phyloP scores from a whole-genome alignment of 1,140 invertebrate genomes.

The Brachionus rotundiformis region DNA sequence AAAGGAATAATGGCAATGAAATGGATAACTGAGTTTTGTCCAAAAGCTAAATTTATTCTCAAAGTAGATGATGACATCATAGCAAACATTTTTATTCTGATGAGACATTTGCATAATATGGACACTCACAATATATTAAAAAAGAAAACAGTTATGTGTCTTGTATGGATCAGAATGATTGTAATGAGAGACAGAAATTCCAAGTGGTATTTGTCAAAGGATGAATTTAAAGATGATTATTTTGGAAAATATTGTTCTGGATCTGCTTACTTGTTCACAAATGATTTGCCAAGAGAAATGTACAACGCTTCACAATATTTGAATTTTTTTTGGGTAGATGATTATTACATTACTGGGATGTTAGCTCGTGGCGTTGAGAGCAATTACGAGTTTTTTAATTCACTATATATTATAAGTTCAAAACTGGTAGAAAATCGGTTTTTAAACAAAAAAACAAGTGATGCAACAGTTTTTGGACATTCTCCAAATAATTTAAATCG shows the following conservation, averaged over 20 bases:
- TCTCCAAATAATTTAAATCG: constrained; percentile 30
- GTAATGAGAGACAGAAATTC: constrained; percentile 60
- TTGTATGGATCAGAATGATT: constrained; percentile 58
- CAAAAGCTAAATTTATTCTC: constrained; percentile 70
- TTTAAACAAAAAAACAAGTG: background rate
- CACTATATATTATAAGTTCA: constrained; percentile 34
- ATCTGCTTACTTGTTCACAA: constrained; percentile 55
- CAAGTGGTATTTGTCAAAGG: constrained; percentile 55
- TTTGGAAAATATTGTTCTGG: constrained; percentile 65
- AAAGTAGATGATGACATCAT: constrained; percentile 72
- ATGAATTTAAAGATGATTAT: constrained; percentile 58
- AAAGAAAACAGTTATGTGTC: constrained; percentile 57
- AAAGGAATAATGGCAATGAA: constrained; percentile 82
- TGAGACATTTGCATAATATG: constrained; percentile 16
- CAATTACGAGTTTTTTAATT: constrained; percentile 30
- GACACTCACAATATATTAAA: background rate
- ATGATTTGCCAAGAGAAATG: constrained; percentile 23
- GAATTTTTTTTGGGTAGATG: constrained; percentile 67
- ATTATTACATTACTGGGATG: constrained; percentile 66
- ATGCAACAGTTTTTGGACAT: constrained; percentile 43
- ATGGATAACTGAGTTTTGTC: constrained; percentile 72
- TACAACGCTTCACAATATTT: constrained; percentile 57
- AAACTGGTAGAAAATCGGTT: constrained; percentile 1
- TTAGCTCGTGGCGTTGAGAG: constrained; percentile 58
- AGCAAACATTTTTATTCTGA: constrained; percentile 52